Percentiles rank a stretch among this genome's conserved stretches.
Conservation (phyloP, 2,797 vertebrate species). For the Orientallactaga sibirica region DNA sequence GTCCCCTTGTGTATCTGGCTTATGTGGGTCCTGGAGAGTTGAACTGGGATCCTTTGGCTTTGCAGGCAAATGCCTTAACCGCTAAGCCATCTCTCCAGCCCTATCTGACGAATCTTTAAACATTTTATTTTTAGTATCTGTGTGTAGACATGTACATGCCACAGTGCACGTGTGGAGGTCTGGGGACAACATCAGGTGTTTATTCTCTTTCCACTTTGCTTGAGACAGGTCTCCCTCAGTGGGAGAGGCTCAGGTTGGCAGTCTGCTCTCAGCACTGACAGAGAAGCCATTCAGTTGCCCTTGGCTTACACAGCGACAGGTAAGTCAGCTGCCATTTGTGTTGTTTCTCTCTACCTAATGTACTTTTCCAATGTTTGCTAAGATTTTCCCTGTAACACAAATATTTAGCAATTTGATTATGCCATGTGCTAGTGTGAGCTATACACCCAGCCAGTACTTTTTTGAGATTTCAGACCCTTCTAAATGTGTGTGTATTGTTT, state of each 20-base stretch:
- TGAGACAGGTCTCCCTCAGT: neutral
- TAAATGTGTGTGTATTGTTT: neutral
- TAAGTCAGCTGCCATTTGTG: neutral
- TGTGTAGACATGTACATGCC: no score
- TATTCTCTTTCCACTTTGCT: no score
- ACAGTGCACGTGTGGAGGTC: no score
- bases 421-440: neutral
- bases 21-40: no score
- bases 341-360: neutral
- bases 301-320: neutral
- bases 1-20: no score
- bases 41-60: no score
- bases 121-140: neutral
- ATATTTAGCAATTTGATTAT: conserved; percentile 22
- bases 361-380: neutral
- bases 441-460: no score
- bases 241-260: neutral
- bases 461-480: no score
- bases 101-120: neutral
- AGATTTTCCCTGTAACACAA: neutral
- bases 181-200: no score
- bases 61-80: no score
- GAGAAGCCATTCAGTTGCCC: neutral
- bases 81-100: no score
- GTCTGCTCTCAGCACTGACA: neutral